Base-by-base conservation (phyloP, 1,140 invertebrate species). In the Cyclina sinensis region DNA sequence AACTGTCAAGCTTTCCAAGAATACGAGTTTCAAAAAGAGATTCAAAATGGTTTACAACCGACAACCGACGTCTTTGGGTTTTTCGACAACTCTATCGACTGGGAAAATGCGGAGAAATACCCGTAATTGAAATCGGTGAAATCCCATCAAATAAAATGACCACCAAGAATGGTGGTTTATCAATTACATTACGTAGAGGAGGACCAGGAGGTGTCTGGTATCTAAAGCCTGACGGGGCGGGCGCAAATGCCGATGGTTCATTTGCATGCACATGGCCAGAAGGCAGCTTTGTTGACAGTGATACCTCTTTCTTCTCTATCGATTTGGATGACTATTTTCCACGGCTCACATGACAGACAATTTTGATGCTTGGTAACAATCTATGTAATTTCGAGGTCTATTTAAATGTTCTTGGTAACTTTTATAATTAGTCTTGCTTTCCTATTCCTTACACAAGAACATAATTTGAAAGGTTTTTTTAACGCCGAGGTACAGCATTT, bases 11-110 rank as follows among this genome's bases (percentile, higher is more conserved):
- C 21, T 39, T 85, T 85, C 83, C 83, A 21, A 54, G 2, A 30
- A 76, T 85, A 12, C n/a, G 21, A 1, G 83, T 85, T 1, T 16
- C 9, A 0, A 73, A 74, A 46, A 35, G 54, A 21, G 68, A 70
- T 73, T 32, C n/a, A 0, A 80, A 82, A 46, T 88, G 86, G 89
- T 70, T 46, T 54, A 87, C 70, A 54, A 32, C 46, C 11, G 78
- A 70, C 57, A 89, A 70, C 81, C 70, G 81, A 79, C 68, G 78
- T 73, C 86, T 89, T 32, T 80, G 79, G 79, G 65, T 80, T 18
- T 81, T 80, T 24, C 57, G 62, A 43, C 32, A 76, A 62, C 27
- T 76, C 32, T 46, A 85, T 3, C 57, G 57, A 21, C 65, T 89
- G 3, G 81, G 79, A n/a, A 83, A 84, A 76, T 57, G 46, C 14